Evolutionary conservation across 2,888 invertebrate genomes (phyloP), one percentile per base, ranked within the genome.

Genomic region (Mylabris sibirica): DNA sequence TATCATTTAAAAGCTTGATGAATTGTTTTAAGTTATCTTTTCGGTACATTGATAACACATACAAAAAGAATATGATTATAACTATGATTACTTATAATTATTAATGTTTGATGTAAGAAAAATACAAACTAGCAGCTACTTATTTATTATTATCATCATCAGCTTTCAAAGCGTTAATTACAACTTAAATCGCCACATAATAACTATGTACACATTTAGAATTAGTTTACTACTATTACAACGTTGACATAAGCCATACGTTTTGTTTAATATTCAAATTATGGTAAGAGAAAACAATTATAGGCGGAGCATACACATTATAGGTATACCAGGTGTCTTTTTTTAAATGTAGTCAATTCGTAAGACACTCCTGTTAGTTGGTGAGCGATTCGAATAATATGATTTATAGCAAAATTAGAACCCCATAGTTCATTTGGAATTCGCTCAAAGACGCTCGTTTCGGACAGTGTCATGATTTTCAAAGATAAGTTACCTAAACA

Each of bases 261-360:
- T 69, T 61, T 60, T 68, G 65, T 72, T 72, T 74, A 71, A 70
- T 74, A 74, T 74, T 72, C 70, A 74, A 68, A 74, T 72, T 72
- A 71, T 69, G 71, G 60, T 63, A 41, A 57, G 67, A 60, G 71
- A 69, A 70, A 72, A 70, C 71, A 72, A 74, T 72, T 71, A 72
- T 71, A 69, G 74, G 73, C 72, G 72, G 70, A 12, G 3, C 22
- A 53, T 53, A 38, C n/a, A n/a, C n/a, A n/a, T n/a, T n/a, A n/a
- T n/a, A n/a, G n/a, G n/a, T n/a, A n/a, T n/a, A n/a, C n/a, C n/a
- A n/a, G n/a, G n/a, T n/a, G n/a, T n/a, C n/a, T n/a, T n/a, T n/a
- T n/a, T n/a, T n/a, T n/a, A n/a, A n/a, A n/a, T n/a, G n/a, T n/a
- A n/a, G n/a, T n/a, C n/a, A n/a, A n/a, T n/a, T n/a, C n/a, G n/a